Evolutionary conservation across 1,140 invertebrate species (phyloP).

Genomic region (Centruroides vittatus): DNA sequence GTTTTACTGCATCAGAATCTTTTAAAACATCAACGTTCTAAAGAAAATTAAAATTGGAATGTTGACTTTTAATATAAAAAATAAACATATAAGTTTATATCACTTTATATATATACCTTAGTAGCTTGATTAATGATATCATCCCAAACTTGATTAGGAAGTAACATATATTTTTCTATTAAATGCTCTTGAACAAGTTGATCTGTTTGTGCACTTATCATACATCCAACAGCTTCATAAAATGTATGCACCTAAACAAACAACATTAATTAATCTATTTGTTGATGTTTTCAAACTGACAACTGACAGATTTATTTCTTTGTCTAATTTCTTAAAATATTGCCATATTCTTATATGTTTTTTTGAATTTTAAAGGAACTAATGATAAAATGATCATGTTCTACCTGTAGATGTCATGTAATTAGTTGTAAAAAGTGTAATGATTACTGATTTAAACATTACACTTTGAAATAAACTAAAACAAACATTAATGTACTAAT

Average conservation of each 20-base stretch:
- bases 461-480: no score
- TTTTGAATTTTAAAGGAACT: no score
- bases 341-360: no score
- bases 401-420: no score
- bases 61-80: conserved; percentile 3
- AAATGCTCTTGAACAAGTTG: conserved; percentile 74
- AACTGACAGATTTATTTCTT: no score
- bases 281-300: no score
- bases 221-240: conserved; percentile 98
- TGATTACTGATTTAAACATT: no score
- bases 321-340: no score
- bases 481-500: no score
- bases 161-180: conserved; percentile 93
- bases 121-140: conserved; percentile 57
- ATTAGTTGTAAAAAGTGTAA: no score
- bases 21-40: conserved; percentile 91
- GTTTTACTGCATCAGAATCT: conserved; percentile 91
- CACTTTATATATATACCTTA: background rate
- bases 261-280: background rate
- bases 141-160: conserved; percentile 99
- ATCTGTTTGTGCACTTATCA: conserved; percentile 93
- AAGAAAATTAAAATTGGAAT: conserved; percentile 17
- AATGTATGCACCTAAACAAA: conserved; percentile 86
- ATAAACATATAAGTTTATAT: background rate
- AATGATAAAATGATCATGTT: no score